These are phyloP conservation scores for Choristoneura rosaceana DNA, from an alignment of 2,888 invertebrate genomes.

Conservation along the genomic window DNA sequence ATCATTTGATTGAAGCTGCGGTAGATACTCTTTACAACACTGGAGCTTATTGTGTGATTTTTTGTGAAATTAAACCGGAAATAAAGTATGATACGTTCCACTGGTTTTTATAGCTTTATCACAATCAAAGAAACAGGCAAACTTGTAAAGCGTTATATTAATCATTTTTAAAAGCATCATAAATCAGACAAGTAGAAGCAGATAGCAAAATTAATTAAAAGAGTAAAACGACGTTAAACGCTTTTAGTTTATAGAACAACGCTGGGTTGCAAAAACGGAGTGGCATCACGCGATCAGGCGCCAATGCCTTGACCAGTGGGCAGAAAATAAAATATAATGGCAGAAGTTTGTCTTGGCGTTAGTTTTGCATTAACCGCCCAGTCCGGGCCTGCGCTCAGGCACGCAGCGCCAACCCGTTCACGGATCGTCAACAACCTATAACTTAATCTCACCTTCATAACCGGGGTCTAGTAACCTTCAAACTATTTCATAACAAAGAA, in stretches of 20 bases:
- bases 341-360: constrained; percentile 8
- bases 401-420: constrained; percentile 64
- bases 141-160: constrained; percentile 18
- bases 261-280: constrained; percentile 30
- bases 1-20: background rate
- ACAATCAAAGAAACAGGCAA: constrained; percentile 26
- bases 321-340: constrained; percentile 34
- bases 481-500: constrained; percentile 49
- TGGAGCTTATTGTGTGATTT: background rate
- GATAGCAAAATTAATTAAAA: constrained; percentile 47
- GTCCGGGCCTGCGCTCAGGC: constrained; percentile 58
- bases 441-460: constrained; percentile 62
- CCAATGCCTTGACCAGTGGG: constrained; percentile 38
- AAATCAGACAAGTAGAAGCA: constrained; percentile 27
- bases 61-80: background rate
- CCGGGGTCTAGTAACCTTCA: constrained; percentile 47
- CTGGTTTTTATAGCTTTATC: constrained; percentile 25
- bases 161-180: constrained; percentile 34
- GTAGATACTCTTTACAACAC: no score
- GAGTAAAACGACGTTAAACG: constrained; percentile 35
- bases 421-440: constrained; percentile 71
- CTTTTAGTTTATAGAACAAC: constrained; percentile 33
- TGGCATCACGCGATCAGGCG: constrained; percentile 41
- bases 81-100: constrained; percentile 2
- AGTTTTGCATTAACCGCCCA: constrained; percentile 40